Base-by-base conservation (phyloP, 2,888 invertebrate genomes). In the Autographa pulchrina region DNA sequence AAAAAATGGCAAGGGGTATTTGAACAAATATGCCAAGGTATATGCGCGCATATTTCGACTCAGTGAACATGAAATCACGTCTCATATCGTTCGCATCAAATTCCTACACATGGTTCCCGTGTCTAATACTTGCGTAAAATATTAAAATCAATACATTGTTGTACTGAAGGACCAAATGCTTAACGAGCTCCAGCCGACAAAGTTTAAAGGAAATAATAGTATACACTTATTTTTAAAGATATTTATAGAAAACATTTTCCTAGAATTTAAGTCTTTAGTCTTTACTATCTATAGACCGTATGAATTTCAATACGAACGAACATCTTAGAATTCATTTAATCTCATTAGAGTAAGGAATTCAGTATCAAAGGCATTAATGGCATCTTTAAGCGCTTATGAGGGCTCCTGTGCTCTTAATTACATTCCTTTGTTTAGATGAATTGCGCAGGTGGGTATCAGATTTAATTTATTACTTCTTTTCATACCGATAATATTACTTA, bases 31-130 rank as follows among this genome's bases (percentile, higher is more conserved):
- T 74, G 67, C 32, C 32, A 62, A 72, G 60, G 62, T 59, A 70
- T 68, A 67, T 61, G 67, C 68, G 60, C 20, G 41, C 72, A 61
- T 54, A 60, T 78, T 72, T 76, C 78, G 56, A 61, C n/a, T 11
- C 83, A 81, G 58, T 82, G 82, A 80, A 68, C 72, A 71, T 63
- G 68, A 70, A 80, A 80, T 82, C 82, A 81, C 70, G 74, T 78
- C 78, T 70, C 69, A 18, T 70, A 75, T 74, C 80, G 58, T 77
- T 75, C 65, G 54, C 66, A 65, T 80, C 78, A 78, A 72, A 62
- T 67, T 68, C 31, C 68, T 69, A 60, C 43, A 52, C 66, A 58
- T 68, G 60, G 58, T n/a, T 66, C 52, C 43, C 60, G 58, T 62
- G 52, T 41, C 73, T 64, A 18, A 70, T 38, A 43, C 41, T 8